Base-by-base conservation (phyloP, 30 jellyfish, hydroid and myxozoan species). In the Clytia hemisphaerica region DNA sequence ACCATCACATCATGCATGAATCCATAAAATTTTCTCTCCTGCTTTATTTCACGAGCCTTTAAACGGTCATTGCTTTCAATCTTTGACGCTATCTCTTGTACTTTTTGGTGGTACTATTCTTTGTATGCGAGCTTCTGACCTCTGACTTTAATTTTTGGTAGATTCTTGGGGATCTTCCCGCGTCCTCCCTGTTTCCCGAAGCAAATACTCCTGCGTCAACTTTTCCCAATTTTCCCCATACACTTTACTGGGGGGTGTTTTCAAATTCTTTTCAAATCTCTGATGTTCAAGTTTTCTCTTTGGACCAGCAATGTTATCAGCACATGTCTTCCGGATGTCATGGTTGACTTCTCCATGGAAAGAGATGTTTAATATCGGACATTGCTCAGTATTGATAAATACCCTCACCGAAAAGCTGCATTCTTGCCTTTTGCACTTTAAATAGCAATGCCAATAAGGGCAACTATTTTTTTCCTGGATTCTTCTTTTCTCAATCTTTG, bases 111-210 rank as follows among this genome's bases (percentile, higher is more conserved):
- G 61, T 9, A 62, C 6, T 26, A 15, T 37, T n/a, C 2, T 35
- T 16, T 62, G 6, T 12, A 34, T 32, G 37, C 75, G 31, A 62
- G 27, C 19, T 60, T 60, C 27, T 62, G 24, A 60, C 75, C 7
- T 60, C 34, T 12, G 61, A 62, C 27, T 58, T 35, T 14, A 62
- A 14, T 37, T 35, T 4, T 2, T 60, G 60, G 9, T 35, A 14
- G 27, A 60, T 60, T 19, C 40, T 62, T 33, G 34, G 31, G 27
- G 75, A 62, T 4, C 9, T 29, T 6, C 75, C 75, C 22, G 40
- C 61, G 22, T 37, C 61, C 61, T 58, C 40, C 27, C 75, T 32
- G 32, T 62, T 62, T 15, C 75, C 63, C 19, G 60, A 35, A 21
- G 75, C 61, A 21, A 5, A 62, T 16, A 35, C 27, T 1, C 24